Conservation (phyloP, 2,888 invertebrate genomes). For the Agapostemon virescens region DNA sequence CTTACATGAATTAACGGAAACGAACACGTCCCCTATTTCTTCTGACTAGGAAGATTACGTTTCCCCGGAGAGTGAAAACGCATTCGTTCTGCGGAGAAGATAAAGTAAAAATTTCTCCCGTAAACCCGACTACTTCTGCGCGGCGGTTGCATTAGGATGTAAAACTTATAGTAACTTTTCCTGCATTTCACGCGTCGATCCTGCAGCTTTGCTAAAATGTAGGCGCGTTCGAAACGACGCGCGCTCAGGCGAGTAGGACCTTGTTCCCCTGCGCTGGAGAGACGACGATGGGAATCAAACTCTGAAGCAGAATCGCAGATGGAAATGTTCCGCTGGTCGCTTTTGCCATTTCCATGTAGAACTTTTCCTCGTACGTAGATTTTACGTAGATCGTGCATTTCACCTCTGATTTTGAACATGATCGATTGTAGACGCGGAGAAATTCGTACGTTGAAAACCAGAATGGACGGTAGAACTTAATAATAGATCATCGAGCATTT, state of each 20-base stretch:
- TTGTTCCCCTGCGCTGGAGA: slow-evolving; percentile 4
- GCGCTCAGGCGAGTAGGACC: slow-evolving; percentile 24
- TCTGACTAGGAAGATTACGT: not conserved
- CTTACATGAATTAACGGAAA: slow-evolving; percentile 5
- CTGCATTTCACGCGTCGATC: slow-evolving; percentile 23
- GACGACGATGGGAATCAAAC: slow-evolving; percentile 3
- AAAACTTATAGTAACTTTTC: slow-evolving; percentile 27
- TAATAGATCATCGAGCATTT: not conserved
- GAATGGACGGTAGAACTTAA: not conserved
- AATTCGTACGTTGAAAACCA: not conserved
- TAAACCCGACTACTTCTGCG: not conserved
- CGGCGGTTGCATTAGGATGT: slow-evolving; percentile 37
- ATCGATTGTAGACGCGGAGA: not conserved
- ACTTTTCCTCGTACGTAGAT: not conserved
- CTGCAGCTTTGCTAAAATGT: slow-evolving; percentile 16
- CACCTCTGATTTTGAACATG: not conserved
- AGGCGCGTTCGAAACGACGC: not conserved
- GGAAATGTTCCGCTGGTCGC: slow-evolving; percentile 15
- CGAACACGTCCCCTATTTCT: not conserved
- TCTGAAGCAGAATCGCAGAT: not conserved
- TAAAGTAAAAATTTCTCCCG: slow-evolving; percentile 14
- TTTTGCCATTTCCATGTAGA: slow-evolving; percentile 15
- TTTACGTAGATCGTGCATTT: slow-evolving; percentile 18
- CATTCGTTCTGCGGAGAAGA: not conserved
- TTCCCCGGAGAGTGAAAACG: not conserved